phyloP scores from a whole-genome alignment of 1,140 invertebrate species.

The Maconellicoccus hirsutus region DNA sequence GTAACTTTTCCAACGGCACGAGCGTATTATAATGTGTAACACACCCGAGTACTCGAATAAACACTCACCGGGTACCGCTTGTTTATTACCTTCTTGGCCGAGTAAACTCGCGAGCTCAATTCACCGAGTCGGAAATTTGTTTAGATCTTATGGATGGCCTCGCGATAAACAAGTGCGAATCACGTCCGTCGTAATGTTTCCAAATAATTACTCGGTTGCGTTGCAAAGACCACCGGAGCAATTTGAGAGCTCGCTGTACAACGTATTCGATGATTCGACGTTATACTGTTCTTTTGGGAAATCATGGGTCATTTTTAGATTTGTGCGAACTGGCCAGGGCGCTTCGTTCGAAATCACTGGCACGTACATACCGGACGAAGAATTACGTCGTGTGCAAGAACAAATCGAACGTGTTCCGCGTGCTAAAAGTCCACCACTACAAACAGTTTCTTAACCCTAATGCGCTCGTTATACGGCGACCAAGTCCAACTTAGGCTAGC shows the following conservation, averaged over 20 bases:
- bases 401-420: constrained; percentile 11
- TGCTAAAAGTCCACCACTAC: neutral
- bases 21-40: no score
- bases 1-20: no score
- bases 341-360: neutral
- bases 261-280: neutral
- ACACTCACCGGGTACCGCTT: neutral
- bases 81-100: neutral
- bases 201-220: neutral
- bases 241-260: neutral
- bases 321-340: neutral
- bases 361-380: neutral
- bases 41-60: no score
- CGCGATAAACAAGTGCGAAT: neutral
- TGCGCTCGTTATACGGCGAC: neutral
- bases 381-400: neutral
- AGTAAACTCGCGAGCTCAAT: no score
- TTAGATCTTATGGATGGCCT: neutral
- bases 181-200: neutral
- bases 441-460: neutral
- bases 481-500: neutral
- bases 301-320: constrained; percentile 15
- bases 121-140: neutral
- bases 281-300: constrained; percentile 18
- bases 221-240: neutral